These are phyloP conservation scores for Rhamnusium bicolor DNA, from an alignment of 2,888 invertebrate species.

Conservation along the genomic window DNA sequence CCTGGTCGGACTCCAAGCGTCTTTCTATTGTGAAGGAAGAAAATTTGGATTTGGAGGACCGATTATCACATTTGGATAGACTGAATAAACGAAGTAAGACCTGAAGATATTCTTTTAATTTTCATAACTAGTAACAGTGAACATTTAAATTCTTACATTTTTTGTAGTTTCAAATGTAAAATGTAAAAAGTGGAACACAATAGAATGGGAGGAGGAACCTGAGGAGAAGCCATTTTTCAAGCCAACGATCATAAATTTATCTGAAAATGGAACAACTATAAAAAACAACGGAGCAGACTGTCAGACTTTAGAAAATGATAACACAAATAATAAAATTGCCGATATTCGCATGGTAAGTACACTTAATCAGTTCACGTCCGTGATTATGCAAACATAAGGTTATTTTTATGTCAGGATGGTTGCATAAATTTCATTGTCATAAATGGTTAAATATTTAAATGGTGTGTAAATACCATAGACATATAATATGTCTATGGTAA, in stretches of 20 bases:
- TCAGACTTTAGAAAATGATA: constrained; percentile 43
- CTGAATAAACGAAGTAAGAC: constrained; percentile 46
- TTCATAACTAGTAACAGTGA: no score
- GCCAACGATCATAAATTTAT: constrained; percentile 82
- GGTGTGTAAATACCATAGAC: no score
- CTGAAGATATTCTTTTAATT: neutral
- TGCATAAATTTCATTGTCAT: no score
- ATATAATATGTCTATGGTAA: no score
- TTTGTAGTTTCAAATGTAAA: constrained; percentile 18
- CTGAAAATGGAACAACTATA: constrained; percentile 82
- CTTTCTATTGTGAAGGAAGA: constrained; percentile 85
- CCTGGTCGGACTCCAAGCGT: constrained; percentile 79
- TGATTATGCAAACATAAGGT: no score
- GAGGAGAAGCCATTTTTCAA: constrained; percentile 76
- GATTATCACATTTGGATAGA: constrained; percentile 64
- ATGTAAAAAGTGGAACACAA: constrained; percentile 66
- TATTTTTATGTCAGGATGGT: no score
- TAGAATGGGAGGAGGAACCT: constrained; percentile 76
- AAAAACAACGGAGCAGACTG: constrained; percentile 73
- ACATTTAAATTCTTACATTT: neutral
- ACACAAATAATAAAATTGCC: constrained; percentile 65
- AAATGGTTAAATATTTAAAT: no score
- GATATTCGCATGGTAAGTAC: constrained; percentile 46
- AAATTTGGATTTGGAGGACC: constrained; percentile 76
- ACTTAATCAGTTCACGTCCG: no score